Conservation (phyloP, 2,888 invertebrate genomes). For the Eurois occulta region DNA sequence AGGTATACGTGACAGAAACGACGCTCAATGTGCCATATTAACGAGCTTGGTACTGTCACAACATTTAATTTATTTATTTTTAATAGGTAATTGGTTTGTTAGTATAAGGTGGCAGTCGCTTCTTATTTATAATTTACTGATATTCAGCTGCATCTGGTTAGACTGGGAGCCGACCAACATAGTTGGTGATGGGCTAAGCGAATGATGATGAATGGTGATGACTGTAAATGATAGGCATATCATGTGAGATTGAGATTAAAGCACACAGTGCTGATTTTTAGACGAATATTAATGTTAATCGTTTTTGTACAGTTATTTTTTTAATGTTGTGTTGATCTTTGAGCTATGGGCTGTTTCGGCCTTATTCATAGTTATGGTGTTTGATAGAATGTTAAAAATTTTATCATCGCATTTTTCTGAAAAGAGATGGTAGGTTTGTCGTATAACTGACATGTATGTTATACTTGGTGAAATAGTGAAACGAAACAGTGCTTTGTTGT, state of each 20-base stretch:
- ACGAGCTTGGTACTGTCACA: not conserved
- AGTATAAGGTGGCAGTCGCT: not conserved
- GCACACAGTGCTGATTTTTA: conserved; percentile 63
- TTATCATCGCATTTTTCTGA: not conserved
- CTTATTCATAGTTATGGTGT: conserved; percentile 18
- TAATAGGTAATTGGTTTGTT: conserved; percentile 2
- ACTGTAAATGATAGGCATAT: conserved; percentile 41
- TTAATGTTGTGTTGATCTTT: conserved; percentile 27
- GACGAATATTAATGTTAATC: conserved; percentile 51
- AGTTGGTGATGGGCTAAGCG: conserved; percentile 34
- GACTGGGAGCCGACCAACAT: conserved; percentile 31
- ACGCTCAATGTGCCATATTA: not conserved
- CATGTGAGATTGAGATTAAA: conserved; percentile 61
- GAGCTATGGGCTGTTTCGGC: not conserved
- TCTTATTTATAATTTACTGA: not conserved
- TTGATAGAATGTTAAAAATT: not conserved
- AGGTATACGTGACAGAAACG: not conserved
- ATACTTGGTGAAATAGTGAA: not conserved
- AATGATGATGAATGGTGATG: conserved; percentile 12
- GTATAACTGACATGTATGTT: not conserved
- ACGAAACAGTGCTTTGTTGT: not conserved
- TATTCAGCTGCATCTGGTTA: conserved; percentile 21
- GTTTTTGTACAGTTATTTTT: conserved; percentile 49
- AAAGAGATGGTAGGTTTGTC: not conserved
- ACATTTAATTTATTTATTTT: conserved; percentile 10